Conservation (phyloP, 2,797 vertebrate genomes). For the Dermochelys coriacea region DNA sequence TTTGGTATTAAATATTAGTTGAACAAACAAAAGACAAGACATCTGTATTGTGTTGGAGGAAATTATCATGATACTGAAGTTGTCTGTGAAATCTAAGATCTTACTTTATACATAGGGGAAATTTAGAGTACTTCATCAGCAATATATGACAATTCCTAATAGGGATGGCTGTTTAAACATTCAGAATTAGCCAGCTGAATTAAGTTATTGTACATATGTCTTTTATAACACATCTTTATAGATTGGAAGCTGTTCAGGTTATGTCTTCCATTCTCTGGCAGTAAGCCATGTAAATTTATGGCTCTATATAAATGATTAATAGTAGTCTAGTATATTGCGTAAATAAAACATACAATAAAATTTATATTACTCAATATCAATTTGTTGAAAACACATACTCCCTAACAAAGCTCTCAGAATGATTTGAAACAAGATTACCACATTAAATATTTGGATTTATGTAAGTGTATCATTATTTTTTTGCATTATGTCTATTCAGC, state of each 20-base stretch:
- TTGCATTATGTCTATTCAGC: background rate
- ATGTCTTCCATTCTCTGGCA: background rate
- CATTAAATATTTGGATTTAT: background rate
- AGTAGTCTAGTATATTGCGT: background rate
- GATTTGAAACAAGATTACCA: background rate
- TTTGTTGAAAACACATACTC: background rate
- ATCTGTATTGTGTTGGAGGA: background rate
- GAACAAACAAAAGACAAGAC: background rate
- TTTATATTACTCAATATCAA: background rate
- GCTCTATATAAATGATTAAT: background rate
- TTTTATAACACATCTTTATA: background rate
- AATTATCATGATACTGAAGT: background rate
- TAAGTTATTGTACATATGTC: background rate
- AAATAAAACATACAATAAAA: background rate
- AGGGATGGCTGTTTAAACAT: background rate
- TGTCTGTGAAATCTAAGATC: background rate
- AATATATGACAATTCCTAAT: background rate
- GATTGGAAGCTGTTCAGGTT: background rate
- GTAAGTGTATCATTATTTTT: background rate
- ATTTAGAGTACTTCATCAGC: background rate
- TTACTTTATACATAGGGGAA: background rate
- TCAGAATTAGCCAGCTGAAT: background rate
- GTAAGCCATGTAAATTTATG: background rate
- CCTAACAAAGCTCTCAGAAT: background rate
- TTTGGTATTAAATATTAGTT: background rate